A percentile compares a stretch with the other conserved stretches of the same genome.
Evolutionary conservation across 2,797 vertebrate genomes (phyloP).

Genomic region (Dermochelys coriacea): DNA sequence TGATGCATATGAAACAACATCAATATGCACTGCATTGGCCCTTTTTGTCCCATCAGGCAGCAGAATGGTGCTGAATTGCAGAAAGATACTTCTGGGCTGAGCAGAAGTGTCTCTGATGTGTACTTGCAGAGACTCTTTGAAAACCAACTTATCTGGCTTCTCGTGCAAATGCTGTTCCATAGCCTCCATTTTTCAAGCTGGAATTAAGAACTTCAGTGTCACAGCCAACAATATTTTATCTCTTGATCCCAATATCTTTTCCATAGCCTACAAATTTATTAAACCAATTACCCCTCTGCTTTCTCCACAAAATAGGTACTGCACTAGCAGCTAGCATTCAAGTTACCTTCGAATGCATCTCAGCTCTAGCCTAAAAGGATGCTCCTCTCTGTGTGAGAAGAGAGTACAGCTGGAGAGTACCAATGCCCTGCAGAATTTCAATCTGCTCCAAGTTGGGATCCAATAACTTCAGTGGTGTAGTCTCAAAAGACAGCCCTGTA

Average conservation of each 20-base stretch:
- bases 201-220: neutral
- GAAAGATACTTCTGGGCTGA: neutral
- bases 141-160: neutral
- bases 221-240: neutral
- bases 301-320: too few species aligned
- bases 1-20: neutral
- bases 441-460: accelerated
- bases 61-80: neutral
- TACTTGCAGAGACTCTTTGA: neutral
- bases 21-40: accelerated
- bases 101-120: accelerated
- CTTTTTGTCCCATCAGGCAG: neutral
- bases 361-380: neutral
- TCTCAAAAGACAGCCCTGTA: neutral
- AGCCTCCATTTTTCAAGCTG: neutral
- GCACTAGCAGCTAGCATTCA: too few species aligned
- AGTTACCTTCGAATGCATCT: too few species aligned
- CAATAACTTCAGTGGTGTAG: neutral
- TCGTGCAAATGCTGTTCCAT: neutral
- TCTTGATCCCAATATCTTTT: neutral
- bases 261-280: neutral
- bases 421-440: neutral
- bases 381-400: neutral
- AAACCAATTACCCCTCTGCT: too few species aligned
- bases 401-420: neutral